A percentile compares a stretch with the other conserved stretches of the same genome.
phyloP scores from a whole-genome alignment of 2,113 vertebrate species.

The Piprites chloris region DNA sequence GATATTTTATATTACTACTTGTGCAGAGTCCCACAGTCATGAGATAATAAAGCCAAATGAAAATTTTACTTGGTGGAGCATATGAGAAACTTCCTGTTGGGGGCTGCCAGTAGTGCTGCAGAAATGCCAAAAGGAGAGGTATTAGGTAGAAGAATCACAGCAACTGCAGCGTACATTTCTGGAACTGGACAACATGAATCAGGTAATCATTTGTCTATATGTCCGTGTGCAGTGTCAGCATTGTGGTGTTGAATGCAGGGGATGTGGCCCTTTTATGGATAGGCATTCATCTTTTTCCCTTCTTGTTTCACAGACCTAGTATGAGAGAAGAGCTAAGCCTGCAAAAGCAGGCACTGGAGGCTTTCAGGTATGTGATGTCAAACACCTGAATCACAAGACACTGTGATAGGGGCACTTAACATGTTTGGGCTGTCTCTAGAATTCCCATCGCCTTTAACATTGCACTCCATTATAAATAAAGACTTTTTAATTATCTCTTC shows the following conservation, averaged over 20 bases:
- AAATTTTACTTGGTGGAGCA: conserved; percentile 22
- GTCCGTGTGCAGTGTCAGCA: neutral
- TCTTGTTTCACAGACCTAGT: neutral
- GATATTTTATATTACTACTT: conserved; percentile 35
- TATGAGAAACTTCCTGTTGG: neutral
- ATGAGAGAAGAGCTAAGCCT: neutral
- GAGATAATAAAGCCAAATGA: conserved; percentile 2
- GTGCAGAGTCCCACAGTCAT: neutral
- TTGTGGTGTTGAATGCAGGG: neutral
- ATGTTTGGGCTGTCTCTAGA: neutral
- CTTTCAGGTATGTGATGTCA: neutral
- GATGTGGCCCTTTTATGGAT: neutral
- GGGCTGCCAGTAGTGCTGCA: neutral
- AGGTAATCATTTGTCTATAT: conserved; percentile 13
- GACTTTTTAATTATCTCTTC: neutral
- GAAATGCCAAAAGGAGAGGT: neutral
- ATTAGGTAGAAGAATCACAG: conserved; percentile 25
- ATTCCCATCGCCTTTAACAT: neutral
- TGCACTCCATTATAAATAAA: neutral
- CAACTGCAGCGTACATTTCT: neutral
- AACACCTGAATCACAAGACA: neutral
- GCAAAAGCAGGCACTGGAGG: neutral
- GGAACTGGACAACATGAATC: neutral
- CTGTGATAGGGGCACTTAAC: neutral
- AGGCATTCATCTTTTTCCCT: neutral